These are phyloP conservation scores for Cyrtodaria siliqua DNA, from an alignment of 2,888 invertebrate genomes.

Conservation along the genomic window DNA sequence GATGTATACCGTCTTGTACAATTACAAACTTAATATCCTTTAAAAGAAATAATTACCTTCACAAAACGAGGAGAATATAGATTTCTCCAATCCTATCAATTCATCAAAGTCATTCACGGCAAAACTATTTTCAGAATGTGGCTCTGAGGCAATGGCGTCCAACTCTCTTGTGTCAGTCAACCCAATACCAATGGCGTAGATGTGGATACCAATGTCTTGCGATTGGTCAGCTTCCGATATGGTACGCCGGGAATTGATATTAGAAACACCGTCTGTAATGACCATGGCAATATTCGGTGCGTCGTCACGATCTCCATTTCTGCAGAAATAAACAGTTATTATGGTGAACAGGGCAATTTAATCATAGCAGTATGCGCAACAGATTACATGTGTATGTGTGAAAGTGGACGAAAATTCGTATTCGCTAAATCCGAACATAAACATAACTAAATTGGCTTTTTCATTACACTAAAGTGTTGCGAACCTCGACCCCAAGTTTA, in stretches of 20 bases:
- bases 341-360: too few species aligned
- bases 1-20: too few species aligned
- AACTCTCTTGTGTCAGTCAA: constrained; percentile 79
- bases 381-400: too few species aligned
- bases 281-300: constrained; percentile 79
- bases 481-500: too few species aligned
- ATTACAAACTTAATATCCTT: too few species aligned
- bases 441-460: too few species aligned
- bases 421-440: too few species aligned
- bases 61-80: constrained; percentile 67
- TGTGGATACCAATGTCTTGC: constrained; percentile 74
- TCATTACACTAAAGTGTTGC: too few species aligned
- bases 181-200: constrained; percentile 80
- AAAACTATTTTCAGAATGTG: constrained; percentile 73
- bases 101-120: constrained; percentile 76
- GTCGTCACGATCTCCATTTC: constrained; percentile 79
- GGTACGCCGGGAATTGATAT: constrained; percentile 77
- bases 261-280: constrained; percentile 83
- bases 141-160: constrained; percentile 75
- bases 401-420: too few species aligned
- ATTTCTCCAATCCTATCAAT: constrained; percentile 61
- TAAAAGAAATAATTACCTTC: constrained; percentile 59
- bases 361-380: too few species aligned
- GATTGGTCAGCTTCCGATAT: constrained; percentile 75
- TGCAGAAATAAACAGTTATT: too few species aligned